Conservation (phyloP, 2,113 vertebrate genomes). For the Turdus rufiventris region DNA sequence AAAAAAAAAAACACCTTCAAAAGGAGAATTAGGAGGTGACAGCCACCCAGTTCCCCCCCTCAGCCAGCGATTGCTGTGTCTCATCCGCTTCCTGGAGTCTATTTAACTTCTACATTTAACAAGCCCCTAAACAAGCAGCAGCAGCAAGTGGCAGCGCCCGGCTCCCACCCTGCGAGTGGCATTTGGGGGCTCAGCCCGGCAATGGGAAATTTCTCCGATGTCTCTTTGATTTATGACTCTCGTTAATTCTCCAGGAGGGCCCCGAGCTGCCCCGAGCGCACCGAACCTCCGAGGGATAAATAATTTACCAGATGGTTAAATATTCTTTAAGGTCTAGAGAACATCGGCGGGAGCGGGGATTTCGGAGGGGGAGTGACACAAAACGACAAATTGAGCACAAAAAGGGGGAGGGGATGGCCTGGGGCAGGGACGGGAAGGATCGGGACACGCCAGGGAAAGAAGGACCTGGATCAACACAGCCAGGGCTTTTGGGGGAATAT, state of each 20-base stretch:
- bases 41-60: neutral
- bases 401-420: neutral
- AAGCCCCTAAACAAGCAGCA: constrained; percentile 14
- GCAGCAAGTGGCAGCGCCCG: constrained; percentile 13
- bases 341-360: neutral
- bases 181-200: constrained; percentile 22
- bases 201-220: constrained; percentile 65
- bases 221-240: constrained; percentile 79
- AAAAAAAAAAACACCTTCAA: neutral
- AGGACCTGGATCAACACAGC: neutral
- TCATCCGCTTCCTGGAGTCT: neutral
- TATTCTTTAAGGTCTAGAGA: constrained; percentile 67
- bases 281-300: constrained; percentile 68
- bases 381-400: neutral
- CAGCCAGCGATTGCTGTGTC: neutral
- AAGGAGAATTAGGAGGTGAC: neutral
- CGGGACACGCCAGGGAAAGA: too few species aligned
- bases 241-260: constrained; percentile 75
- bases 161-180: neutral
- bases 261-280: constrained; percentile 55
- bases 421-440: neutral
- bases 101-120: constrained; percentile 37
- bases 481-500: neutral
- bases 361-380: neutral
- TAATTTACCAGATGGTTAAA: constrained; percentile 77